A percentile compares a stretch with the other conserved stretches of the same genome.
phyloP scores from a whole-genome alignment of 2,888 invertebrate genomes.

The Drosophila neonasuta region DNA sequence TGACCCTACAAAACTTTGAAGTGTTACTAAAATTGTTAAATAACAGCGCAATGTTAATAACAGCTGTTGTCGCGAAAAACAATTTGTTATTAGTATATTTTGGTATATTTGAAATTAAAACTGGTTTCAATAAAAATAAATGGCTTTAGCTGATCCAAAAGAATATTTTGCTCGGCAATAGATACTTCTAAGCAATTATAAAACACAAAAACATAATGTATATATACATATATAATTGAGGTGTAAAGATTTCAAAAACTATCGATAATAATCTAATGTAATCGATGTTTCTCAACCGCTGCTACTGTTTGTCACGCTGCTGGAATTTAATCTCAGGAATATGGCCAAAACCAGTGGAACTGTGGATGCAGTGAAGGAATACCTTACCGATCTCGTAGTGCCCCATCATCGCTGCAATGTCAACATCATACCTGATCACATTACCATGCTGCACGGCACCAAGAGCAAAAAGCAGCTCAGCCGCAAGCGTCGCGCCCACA shows the following conservation, averaged over 20 bases:
- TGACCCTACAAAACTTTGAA: neutral
- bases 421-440: conserved; percentile 79
- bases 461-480: conserved; percentile 80
- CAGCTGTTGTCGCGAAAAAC: too few species aligned
- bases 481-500: conserved; percentile 81
- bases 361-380: conserved; percentile 62
- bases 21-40: neutral
- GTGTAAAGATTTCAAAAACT: too few species aligned
- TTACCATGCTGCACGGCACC: conserved; percentile 79
- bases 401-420: conserved; percentile 70
- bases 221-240: too few species aligned
- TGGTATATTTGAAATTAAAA: too few species aligned
- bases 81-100: too few species aligned
- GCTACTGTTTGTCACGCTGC: neutral
- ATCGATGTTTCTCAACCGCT: neutral
- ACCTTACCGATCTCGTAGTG: conserved; percentile 72
- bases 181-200: too few species aligned
- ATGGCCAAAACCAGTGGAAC: neutral
- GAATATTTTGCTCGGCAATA: too few species aligned
- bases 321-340: neutral
- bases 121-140: too few species aligned
- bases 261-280: neutral
- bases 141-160: too few species aligned
- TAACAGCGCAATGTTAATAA: neutral
- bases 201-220: too few species aligned